Percentiles rank a stretch among this genome's conserved stretches.
phyloP scores from a whole-genome alignment of 2,888 invertebrate species.

The Smittia sp. region DNA sequence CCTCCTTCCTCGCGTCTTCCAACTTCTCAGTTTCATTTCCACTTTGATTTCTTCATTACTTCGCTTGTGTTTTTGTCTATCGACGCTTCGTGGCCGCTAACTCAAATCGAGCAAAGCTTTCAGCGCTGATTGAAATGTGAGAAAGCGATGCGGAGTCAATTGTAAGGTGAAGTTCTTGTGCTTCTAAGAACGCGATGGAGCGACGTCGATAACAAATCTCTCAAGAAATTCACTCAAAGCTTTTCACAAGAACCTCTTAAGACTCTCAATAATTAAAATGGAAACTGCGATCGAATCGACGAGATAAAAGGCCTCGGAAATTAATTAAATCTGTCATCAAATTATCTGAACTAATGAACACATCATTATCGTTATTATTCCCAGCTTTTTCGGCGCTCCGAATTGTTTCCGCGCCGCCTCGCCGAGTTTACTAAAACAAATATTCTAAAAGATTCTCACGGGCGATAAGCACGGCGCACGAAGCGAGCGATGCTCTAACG shows the following conservation, averaged over 20 bases:
- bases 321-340: conserved; percentile 6
- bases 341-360: conserved; percentile 28
- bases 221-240: not conserved
- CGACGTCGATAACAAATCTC: not conserved
- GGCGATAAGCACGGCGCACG: not conserved
- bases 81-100: not conserved
- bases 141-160: not conserved
- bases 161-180: conserved; percentile 7
- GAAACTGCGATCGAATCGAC: not conserved
- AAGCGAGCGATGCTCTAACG: not conserved
- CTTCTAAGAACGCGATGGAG: conserved; percentile 10
- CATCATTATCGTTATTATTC: not conserved
- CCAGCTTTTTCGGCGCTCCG: not conserved
- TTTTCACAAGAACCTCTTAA: not conserved
- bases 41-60: conserved; percentile 8
- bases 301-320: not conserved
- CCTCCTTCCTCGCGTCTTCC: not conserved
- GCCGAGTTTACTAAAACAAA: conserved; percentile 13
- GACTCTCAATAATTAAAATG: no score
- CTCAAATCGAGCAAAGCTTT: not conserved
- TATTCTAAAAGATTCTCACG: not conserved
- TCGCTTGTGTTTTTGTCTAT: not conserved
- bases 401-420: not conserved
- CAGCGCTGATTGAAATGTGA: conserved; percentile 18
- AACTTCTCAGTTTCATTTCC: conserved; percentile 6